Evolutionary conservation across 1,140 invertebrate species (phyloP).

Genomic region (Microplitis demolitor): DNA sequence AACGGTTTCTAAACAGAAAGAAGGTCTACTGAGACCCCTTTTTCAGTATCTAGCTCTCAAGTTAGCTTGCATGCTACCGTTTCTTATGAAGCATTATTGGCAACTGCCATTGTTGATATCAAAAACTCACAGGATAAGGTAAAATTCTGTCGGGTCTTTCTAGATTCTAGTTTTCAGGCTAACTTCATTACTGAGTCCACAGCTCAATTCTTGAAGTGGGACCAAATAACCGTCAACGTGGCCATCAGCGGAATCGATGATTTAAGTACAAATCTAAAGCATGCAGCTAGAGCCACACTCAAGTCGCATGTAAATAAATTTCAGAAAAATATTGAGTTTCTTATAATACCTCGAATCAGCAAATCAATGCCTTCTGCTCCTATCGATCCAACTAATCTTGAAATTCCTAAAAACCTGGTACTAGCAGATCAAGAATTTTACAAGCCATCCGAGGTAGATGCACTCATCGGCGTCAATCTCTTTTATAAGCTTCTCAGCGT

Average conservation of each 20-base stretch:
- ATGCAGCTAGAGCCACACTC: not conserved
- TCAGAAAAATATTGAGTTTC: too few species aligned
- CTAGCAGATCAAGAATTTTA: conserved; percentile 34
- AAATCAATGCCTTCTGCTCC: not conserved
- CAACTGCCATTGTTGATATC: conserved; percentile 29
- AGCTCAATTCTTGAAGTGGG: not conserved
- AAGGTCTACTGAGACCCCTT: not conserved
- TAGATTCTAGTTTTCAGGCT: not conserved
- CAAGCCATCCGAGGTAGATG: conserved; percentile 24
- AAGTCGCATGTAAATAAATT: not conserved
- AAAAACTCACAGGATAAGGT: not conserved
- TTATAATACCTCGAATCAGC: too few species aligned
- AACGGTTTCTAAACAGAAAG: not conserved
- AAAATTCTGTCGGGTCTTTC: not conserved
- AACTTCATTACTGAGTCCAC: not conserved
- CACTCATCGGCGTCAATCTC: conserved; percentile 27
- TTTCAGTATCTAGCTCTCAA: not conserved
- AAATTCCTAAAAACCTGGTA: conserved; percentile 26
- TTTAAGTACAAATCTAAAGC: not conserved
- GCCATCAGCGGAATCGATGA: not conserved
- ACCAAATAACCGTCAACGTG: not conserved
- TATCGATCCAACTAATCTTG: conserved; percentile 17
- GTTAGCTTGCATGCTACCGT: conserved; percentile 15
- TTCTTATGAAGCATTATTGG: conserved; percentile 23
- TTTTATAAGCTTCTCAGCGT: conserved; percentile 29